Conservation (phyloP, 2,797 vertebrate species). For the Malurus leucopterus region DNA sequence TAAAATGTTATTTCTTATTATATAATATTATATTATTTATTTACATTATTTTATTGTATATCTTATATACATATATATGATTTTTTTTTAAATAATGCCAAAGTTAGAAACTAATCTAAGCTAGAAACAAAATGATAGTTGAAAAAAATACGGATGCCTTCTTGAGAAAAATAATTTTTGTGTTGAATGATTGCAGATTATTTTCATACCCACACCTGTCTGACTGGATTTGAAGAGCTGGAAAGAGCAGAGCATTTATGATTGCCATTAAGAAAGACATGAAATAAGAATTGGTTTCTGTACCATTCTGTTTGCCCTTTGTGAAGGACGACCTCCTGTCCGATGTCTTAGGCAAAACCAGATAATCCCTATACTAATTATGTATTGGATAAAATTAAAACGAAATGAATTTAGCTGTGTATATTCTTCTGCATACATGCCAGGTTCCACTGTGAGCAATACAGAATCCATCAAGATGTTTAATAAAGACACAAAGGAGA, state of each 20-base stretch:
- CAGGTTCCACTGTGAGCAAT: not conserved
- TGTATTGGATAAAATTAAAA: not conserved
- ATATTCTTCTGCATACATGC: not conserved
- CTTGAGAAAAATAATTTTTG: not conserved
- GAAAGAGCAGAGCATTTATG: not conserved
- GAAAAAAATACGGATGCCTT: not conserved
- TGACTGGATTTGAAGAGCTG: not conserved
- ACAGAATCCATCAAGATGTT: not conserved
- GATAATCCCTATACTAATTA: not conserved
- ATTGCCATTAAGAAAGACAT: not conserved
- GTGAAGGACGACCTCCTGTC: not conserved
- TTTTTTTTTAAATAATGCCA: not conserved
- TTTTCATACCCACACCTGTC: not conserved
- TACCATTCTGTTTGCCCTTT: not conserved
- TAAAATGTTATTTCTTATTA: too few species aligned
- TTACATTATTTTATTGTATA: too few species aligned
- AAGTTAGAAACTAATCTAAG: not conserved
- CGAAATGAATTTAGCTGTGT: not conserved
- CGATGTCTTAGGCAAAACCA: not conserved
- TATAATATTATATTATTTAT: too few species aligned
- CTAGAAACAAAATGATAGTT: not conserved
- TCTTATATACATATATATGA: too few species aligned
- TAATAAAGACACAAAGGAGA: not conserved
- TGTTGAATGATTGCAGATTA: not conserved
- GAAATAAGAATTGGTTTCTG: not conserved